Base-by-base conservation (phyloP, 2,888 invertebrate species). In the Linhomoeus sp. region DNA sequence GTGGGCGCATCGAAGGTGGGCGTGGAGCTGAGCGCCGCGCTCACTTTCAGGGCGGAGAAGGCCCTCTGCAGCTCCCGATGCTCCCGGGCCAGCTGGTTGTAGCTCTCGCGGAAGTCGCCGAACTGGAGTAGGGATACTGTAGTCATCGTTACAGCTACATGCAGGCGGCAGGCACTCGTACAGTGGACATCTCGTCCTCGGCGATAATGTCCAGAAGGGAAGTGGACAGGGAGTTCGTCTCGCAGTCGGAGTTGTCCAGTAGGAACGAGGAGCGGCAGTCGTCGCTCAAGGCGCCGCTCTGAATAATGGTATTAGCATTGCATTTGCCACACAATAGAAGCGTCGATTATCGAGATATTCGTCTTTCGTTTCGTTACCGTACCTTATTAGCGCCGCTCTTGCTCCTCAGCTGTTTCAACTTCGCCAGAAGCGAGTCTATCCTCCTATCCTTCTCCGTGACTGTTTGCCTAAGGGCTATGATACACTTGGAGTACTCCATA, bases 401-500 rank as follows among this genome's bases (percentile, higher is more conserved):
- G n/a, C n/a, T 51, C 36, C 54, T 50, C 25, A 59, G 51, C 15
- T 54, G 51, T 47, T 56, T 57, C 48, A 59, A 53, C 46, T 60
- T 61, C 41, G 55, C 55, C 9, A 61, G 56, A 22, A 61, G 46
- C 49, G 58, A 44, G 39, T 61, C 60, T 43, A 58, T 55, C 9
- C 60, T 49, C 17, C 58, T 50, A 45, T 62, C 61, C 42, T 62
- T 62, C 49, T 62, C 61, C 58, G 58, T 42, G 46, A 49, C 56
- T 15, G 58, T 52, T 48, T 56, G 56, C 23, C 61, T 48, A 17
- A 62, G 51, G 2, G 60, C 59, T 14, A 59, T 62, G 39, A 62
- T 61, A 51, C 61, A 61, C 41, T 61, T 61, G 36, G 59, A 61
- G 47, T 58, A 57, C 46, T 61, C 61, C 9, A 61, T 49, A 26